Conservation (phyloP, 2,888 invertebrate species). For the Ormia ochracea region DNA sequence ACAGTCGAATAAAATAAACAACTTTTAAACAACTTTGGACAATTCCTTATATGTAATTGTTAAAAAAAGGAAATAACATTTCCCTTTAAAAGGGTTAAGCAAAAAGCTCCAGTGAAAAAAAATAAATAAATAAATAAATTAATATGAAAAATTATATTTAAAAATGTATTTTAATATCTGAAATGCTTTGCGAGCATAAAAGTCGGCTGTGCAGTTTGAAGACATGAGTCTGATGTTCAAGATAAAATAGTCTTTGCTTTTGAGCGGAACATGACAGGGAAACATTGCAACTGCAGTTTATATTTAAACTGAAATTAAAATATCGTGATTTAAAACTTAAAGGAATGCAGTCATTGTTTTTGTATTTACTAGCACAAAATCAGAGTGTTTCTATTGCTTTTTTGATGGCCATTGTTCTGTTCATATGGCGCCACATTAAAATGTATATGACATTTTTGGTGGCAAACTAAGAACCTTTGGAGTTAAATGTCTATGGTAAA, state of each 20-base stretch:
- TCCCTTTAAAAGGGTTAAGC: no score
- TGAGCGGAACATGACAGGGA: conserved; percentile 16
- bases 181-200: neutral
- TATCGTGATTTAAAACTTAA: conserved; percentile 13
- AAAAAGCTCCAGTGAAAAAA: no score
- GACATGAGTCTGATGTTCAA: conserved; percentile 6
- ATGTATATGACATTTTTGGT: neutral
- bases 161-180: conserved; percentile 6
- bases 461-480: neutral
- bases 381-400: no score
- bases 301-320: neutral
- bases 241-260: conserved; percentile 19
- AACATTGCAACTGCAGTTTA: conserved; percentile 12
- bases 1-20: no score
- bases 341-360: neutral
- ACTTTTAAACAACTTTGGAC: no score
- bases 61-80: no score
- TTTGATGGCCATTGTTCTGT: neutral
- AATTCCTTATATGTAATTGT: no score
- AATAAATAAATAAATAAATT: neutral
- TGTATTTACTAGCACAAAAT: neutral
- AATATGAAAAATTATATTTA: neutral
- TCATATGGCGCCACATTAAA: conserved; percentile 23
- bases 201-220: neutral
- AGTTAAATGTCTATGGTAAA: neutral